These are phyloP conservation scores for Phalangium opilio DNA, from an alignment of 2,888 invertebrate species.

Conservation along the genomic window DNA sequence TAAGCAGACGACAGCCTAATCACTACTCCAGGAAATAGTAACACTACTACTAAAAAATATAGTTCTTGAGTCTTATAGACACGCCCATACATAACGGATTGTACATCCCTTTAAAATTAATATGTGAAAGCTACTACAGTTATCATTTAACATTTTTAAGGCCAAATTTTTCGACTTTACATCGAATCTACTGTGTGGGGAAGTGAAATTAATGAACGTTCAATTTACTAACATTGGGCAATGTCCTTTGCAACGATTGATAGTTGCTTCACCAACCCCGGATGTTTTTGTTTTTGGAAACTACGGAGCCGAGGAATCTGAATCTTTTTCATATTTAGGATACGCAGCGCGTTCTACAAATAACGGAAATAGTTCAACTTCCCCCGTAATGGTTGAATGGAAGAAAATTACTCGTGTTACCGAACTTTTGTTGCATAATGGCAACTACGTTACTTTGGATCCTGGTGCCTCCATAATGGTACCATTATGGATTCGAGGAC, in stretches of 20 bases:
- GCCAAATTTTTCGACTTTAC: constrained; percentile 52
- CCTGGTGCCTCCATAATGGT: constrained; percentile 39
- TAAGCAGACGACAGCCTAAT: too few relatives aligned
- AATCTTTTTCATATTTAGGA: constrained; percentile 7
- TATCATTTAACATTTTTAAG: constrained; percentile 39
- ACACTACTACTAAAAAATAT: too few relatives aligned
- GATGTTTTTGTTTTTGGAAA: constrained; percentile 43
- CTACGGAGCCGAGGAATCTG: constrained; percentile 12
- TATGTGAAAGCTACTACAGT: too few relatives aligned
- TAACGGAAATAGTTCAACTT: neutral
- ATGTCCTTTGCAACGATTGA: constrained; percentile 24
- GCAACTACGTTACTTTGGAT: constrained; percentile 31
- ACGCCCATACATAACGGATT: too few relatives aligned
- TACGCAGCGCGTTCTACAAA: constrained; percentile 3
- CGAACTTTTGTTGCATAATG: constrained; percentile 21
- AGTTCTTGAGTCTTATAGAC: too few relatives aligned
- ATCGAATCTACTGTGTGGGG: constrained; percentile 52
- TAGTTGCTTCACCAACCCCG: constrained; percentile 51
- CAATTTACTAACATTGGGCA: constrained; percentile 48
- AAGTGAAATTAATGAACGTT: constrained; percentile 50
- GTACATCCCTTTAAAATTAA: too few relatives aligned
- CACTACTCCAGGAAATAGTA: too few relatives aligned
- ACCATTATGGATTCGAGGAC: constrained; percentile 52
- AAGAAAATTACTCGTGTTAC: constrained; percentile 21
- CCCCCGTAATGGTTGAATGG: constrained; percentile 15